Evolutionary conservation across 2,113 vertebrate species (phyloP).

Genomic region (Sterrhoptilus dennistouni): DNA sequence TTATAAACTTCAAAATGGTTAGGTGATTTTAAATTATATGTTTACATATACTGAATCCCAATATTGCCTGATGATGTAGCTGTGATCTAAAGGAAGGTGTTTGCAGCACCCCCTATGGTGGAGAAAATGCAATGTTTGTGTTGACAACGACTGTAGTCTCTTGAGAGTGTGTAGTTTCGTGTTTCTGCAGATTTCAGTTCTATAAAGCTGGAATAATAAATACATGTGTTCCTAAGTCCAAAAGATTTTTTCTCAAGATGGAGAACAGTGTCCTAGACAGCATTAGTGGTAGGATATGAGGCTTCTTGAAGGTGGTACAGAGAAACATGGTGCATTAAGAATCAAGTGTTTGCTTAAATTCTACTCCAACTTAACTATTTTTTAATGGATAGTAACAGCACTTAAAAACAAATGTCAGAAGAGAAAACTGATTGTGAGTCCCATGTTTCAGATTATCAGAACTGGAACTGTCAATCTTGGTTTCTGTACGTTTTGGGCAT

Average conservation of each 20-base stretch:
- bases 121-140: neutral
- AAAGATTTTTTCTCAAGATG: neutral
- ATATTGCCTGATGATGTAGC: neutral
- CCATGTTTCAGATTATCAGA: neutral
- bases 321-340: neutral
- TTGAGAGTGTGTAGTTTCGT: neutral
- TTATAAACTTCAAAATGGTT: neutral
- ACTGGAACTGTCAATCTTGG: neutral
- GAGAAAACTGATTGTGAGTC: neutral
- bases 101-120: neutral
- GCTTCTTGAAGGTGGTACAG: neutral
- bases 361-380: neutral
- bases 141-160: neutral
- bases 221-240: neutral
- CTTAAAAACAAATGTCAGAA: neutral
- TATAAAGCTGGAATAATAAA: neutral
- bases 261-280: neutral
- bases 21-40: neutral
- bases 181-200: neutral
- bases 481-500: neutral
- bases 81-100: neutral
- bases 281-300: rapidly evolving
- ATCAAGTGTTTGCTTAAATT: neutral
- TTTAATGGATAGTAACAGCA: neutral
- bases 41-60: neutral